Evolutionary conservation across 2,797 vertebrate species (phyloP).

Genomic region (Micromesistius poutassou): DNA sequence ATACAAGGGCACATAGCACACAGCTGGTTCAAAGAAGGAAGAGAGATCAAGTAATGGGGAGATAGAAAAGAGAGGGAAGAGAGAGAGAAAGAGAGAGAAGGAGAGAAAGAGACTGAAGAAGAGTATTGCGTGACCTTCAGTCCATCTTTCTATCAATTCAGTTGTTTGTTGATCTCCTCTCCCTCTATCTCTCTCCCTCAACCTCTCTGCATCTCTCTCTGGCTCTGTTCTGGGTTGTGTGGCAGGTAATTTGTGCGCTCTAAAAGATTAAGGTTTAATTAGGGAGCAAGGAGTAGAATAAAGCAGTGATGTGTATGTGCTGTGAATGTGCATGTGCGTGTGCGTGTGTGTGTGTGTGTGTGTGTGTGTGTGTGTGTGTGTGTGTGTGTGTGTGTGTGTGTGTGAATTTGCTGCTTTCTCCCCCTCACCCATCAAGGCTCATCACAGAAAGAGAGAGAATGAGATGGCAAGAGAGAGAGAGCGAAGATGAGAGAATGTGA

Average conservation of each 20-base stretch:
- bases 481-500: no score
- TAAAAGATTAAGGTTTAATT: slow-evolving; percentile 83
- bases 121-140: slow-evolving; percentile 64
- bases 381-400: no score
- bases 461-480: no score
- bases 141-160: slow-evolving; percentile 38
- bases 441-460: slow-evolving; percentile 26
- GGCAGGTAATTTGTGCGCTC: slow-evolving; percentile 76
- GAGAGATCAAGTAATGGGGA: neutral
- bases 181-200: slow-evolving; percentile 19
- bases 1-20: slow-evolving; percentile 25
- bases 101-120: slow-evolving; percentile 11
- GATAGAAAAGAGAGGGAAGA: slow-evolving; percentile 10
- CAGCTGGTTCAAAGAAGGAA: slow-evolving; percentile 17
- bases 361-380: slow-evolving; percentile 13
- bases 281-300: slow-evolving; percentile 70
- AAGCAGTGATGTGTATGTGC: slow-evolving; percentile 30
- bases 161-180: slow-evolving; percentile 38
- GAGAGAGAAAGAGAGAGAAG: neutral
- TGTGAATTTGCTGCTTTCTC: slow-evolving; percentile 34
- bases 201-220: slow-evolving; percentile 51
- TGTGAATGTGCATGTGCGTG: no score
- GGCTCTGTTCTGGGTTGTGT: slow-evolving; percentile 50
- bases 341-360: slow-evolving; percentile 14
- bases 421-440: slow-evolving; percentile 65